Evolutionary conservation across 2,797 vertebrate genomes (phyloP).

Genomic region (Echiichthys vipera): DNA sequence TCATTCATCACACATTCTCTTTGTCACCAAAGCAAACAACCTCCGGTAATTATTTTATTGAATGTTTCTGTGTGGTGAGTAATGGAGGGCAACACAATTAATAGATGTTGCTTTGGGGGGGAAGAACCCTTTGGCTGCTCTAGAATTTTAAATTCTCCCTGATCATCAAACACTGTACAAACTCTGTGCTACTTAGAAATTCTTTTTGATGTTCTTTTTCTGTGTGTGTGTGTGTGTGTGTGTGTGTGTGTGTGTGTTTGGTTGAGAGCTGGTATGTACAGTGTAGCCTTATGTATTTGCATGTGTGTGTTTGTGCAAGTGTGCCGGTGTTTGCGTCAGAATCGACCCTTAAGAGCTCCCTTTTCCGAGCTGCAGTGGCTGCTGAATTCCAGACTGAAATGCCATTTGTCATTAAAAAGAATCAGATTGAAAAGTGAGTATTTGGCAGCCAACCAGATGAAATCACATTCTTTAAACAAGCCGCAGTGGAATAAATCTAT

Average conservation of each 20-base stretch:
- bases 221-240: slow-evolving; percentile 21
- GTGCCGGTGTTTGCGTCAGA: slow-evolving; percentile 51
- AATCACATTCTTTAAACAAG: slow-evolving; percentile 80
- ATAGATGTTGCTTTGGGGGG: slow-evolving; percentile 60
- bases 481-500: slow-evolving; percentile 78
- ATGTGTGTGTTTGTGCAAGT: not conserved
- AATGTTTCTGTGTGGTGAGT: slow-evolving; percentile 63
- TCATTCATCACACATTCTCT: slow-evolving; percentile 74
- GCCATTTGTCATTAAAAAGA: slow-evolving; percentile 70
- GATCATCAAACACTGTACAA: slow-evolving; percentile 60
- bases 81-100: slow-evolving; percentile 73
- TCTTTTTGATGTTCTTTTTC: slow-evolving; percentile 70
- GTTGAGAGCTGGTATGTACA: not conserved
- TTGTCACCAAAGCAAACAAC: slow-evolving; percentile 69
- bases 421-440: slow-evolving; percentile 70
- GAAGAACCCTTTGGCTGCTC: slow-evolving; percentile 57
- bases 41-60: slow-evolving; percentile 70
- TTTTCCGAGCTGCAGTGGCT: slow-evolving; percentile 27
- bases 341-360: slow-evolving; percentile 20
- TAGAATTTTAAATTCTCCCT: slow-evolving; percentile 65
- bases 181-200: slow-evolving; percentile 61
- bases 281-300: slow-evolving; percentile 34
- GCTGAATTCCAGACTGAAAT: slow-evolving; percentile 61
- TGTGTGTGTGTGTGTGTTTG: slow-evolving; percentile 1
- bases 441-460: slow-evolving; percentile 79